Evolutionary conservation across 2,113 vertebrate species (phyloP).

Genomic region (Lagenorhynchus albirostris): DNA sequence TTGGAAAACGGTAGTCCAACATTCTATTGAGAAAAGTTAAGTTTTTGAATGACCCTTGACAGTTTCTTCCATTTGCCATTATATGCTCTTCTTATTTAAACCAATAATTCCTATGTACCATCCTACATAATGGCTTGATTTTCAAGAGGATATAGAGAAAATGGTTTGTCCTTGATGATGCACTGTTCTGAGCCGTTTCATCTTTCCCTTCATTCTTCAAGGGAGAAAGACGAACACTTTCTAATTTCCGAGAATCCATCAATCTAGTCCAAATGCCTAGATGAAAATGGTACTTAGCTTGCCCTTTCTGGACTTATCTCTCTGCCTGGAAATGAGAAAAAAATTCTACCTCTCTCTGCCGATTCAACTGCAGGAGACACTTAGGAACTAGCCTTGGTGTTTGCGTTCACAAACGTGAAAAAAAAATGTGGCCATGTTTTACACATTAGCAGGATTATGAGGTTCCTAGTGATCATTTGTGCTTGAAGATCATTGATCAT

Average conservation of each 20-base stretch:
- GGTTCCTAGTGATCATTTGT: constrained; percentile 19
- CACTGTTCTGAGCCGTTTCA: background rate
- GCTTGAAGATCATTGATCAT: constrained; percentile 48
- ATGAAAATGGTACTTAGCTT: constrained; percentile 18
- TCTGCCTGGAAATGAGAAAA: background rate
- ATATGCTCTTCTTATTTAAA: background rate
- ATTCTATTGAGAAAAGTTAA: background rate
- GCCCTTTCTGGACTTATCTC: background rate
- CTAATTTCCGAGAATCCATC: constrained; percentile 21
- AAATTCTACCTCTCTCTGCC: background rate
- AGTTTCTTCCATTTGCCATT: background rate
- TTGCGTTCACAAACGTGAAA: constrained; percentile 6
- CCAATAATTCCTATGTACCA: background rate
- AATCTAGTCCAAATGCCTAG: background rate
- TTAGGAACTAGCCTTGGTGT: background rate
- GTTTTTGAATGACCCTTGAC: background rate
- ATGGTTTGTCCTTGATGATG: background rate
- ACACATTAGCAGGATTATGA: background rate
- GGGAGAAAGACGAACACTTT: background rate
- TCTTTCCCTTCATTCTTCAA: background rate
- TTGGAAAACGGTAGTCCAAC: background rate
- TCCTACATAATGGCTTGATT: background rate
- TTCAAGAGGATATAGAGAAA: constrained; percentile 14
- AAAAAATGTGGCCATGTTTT: background rate
- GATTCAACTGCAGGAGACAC: background rate